Evolutionary conservation across 2,113 vertebrate genomes (phyloP).

Genomic region (Suricata suricatta): DNA sequence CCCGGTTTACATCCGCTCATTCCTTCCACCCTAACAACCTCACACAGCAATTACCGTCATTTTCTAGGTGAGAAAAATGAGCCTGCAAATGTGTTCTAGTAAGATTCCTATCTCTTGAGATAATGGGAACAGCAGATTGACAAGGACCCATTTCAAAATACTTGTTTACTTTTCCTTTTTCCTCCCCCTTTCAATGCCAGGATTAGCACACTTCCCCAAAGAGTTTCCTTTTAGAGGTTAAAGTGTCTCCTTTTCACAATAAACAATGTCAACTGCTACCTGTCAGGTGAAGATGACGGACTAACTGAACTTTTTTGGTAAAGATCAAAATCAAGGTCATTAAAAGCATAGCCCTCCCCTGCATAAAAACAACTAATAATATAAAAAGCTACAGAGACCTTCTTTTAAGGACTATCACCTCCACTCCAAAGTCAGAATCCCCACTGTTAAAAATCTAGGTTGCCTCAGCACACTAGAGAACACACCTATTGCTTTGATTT

Average conservation of each 20-base stretch:
- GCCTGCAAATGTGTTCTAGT: not conserved
- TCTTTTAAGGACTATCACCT: constrained; percentile 52
- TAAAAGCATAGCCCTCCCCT: not conserved
- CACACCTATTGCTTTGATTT: constrained; percentile 11
- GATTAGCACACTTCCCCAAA: not conserved
- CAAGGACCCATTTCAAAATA: not conserved
- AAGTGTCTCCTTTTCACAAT: not conserved
- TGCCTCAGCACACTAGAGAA: not conserved
- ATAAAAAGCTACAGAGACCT: constrained; percentile 39
- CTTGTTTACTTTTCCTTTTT: constrained; percentile 30
- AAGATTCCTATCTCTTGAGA: not conserved
- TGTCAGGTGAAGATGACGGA: constrained; percentile 74
- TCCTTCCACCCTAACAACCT: not conserved
- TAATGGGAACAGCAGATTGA: not conserved
- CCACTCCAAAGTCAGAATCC: constrained; percentile 46
- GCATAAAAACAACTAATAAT: not conserved
- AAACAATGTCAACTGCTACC: not conserved
- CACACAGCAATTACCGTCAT: not conserved
- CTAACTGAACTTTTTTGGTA: constrained; percentile 70
- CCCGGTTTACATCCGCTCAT: not conserved
- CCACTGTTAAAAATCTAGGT: constrained; percentile 41
- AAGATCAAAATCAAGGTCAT: constrained; percentile 74
- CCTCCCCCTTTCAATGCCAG: not conserved
- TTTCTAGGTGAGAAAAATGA: not conserved
- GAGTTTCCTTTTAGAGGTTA: not conserved